A percentile compares a stretch with the other conserved stretches of the same genome.
Evolutionary conservation across 2,797 vertebrate genomes (phyloP).

Genomic region (Eulemur albifrons): DNA sequence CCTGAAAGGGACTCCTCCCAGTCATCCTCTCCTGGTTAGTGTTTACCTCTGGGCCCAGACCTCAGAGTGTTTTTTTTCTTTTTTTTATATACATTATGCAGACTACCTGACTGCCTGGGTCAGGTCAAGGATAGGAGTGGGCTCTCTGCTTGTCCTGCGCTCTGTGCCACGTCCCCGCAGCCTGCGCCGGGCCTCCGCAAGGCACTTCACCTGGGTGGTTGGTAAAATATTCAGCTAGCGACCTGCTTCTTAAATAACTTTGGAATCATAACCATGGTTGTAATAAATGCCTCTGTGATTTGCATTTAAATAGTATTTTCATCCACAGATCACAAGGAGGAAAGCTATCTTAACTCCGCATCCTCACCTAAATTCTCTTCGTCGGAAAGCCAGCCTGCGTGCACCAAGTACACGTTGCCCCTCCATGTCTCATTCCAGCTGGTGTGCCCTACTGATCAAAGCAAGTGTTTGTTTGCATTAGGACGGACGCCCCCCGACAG

Average conservation of each 20-base stretch:
- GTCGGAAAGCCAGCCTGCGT: neutral
- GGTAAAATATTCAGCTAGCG: conserved; percentile 14
- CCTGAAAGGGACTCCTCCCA: neutral
- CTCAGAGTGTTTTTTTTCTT: neutral
- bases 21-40: neutral
- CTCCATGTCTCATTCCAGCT: neutral
- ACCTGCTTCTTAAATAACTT: conserved; percentile 62
- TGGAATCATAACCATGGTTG: conserved; percentile 49
- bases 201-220: neutral
- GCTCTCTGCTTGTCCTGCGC: neutral
- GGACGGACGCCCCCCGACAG: neutral
- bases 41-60: no score
- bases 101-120: neutral
- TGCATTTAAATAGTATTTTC: conserved; percentile 79
- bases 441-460: neutral
- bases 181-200: neutral
- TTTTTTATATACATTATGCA: neutral
- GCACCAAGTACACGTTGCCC: neutral
- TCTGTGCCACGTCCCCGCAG: neutral
- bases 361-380: conserved; percentile 59
- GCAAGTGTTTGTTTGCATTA: neutral
- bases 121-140: neutral
- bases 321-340: conserved; percentile 65
- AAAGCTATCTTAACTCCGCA: conserved; percentile 66
- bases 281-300: conserved; percentile 73